A percentile compares a stretch with the other conserved stretches of the same genome.
Evolutionary conservation across 2,113 vertebrate species (phyloP).

Genomic region (Emberiza fucata): DNA sequence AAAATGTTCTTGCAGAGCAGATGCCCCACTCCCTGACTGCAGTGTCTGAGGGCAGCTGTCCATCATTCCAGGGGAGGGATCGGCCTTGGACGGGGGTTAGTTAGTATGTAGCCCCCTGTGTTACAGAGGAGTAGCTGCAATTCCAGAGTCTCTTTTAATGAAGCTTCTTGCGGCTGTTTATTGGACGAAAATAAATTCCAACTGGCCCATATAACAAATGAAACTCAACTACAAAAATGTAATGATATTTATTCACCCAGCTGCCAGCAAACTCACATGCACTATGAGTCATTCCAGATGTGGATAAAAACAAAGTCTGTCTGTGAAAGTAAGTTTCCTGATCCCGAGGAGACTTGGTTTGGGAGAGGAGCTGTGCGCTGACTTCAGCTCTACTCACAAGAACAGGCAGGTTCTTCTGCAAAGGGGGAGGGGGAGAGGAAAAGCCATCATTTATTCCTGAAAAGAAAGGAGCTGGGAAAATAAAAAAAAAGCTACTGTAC

Average conservation of each 20-base stretch:
- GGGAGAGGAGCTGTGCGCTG: constrained; percentile 40
- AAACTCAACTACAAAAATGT: constrained; percentile 74
- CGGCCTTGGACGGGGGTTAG: background rate
- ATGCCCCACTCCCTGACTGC: background rate
- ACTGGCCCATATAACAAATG: constrained; percentile 72
- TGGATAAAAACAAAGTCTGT: constrained; percentile 78
- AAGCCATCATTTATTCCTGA: background rate
- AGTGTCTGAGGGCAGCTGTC: background rate
- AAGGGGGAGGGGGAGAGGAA: background rate
- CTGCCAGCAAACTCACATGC: constrained; percentile 81
- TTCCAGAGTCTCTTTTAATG: constrained; percentile 34
- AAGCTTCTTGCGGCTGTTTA: constrained; percentile 65
- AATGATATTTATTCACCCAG: constrained; percentile 74
- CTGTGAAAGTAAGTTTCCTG: constrained; percentile 74
- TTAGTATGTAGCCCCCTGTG: background rate
- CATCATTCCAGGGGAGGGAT: background rate
- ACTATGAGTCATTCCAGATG: constrained; percentile 83
- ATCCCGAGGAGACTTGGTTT: constrained; percentile 69
- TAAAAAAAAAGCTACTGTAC: background rate
- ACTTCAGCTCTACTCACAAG: constrained; percentile 41
- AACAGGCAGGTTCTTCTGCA: constrained; percentile 21
- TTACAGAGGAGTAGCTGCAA: background rate
- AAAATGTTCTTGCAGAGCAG: constrained; percentile 12
- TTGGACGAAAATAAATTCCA: constrained; percentile 73
- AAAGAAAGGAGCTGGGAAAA: background rate